Base-by-base conservation (phyloP, 2,113 vertebrate genomes). In the Eonycteris spelaea region DNA sequence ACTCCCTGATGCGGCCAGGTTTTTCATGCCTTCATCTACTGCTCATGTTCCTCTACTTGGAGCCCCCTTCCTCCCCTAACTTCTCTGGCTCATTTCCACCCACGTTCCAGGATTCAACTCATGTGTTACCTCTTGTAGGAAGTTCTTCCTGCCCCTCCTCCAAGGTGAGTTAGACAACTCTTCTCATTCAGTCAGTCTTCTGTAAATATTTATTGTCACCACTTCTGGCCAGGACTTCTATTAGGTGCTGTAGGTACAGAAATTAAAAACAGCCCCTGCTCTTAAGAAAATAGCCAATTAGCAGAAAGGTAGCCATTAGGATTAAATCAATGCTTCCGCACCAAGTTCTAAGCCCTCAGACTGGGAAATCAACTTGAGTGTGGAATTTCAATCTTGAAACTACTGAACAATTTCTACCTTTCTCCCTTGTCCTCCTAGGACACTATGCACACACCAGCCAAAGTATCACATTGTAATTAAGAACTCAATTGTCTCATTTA, bases 401-500 rank as follows among this genome's bases (percentile, higher is more conserved):
- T 40, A 28, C 57, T 28, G 43, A 61, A 90, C n/a, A 79, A 61
- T 86, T 35, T 55, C 79, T 90, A 35, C 43, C 43, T 18, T 71
- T 65, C 53, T 70, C 70, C 51, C 74, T 74, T 38, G 28, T 30
- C 70, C 19, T 86, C 68, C 51, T 59, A 85, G 93, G 45, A 85
- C 74, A 86, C 43, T 3, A 70, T 7, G 70, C 53, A 55, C 78
- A 75, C 48, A 45, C 12, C 22, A 68, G 15, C 79, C 51, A 65
- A 55, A 65, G 80, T 30, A 53, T 63, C 90, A 53, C 38, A 8
- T 3, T 57, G 79, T 65, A 48, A 51, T 7, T 94, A 45, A 96
- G 79, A 90, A 53, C 75, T 53, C 93, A 38, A 40, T 95, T 96
- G 96, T 97, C 70, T 75, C 15, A 1, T 91, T 85, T 96, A 94